These are phyloP conservation scores for Steinernema hermaphroditum DNA, from an alignment of 2,888 invertebrate species.

Conservation along the genomic window DNA sequence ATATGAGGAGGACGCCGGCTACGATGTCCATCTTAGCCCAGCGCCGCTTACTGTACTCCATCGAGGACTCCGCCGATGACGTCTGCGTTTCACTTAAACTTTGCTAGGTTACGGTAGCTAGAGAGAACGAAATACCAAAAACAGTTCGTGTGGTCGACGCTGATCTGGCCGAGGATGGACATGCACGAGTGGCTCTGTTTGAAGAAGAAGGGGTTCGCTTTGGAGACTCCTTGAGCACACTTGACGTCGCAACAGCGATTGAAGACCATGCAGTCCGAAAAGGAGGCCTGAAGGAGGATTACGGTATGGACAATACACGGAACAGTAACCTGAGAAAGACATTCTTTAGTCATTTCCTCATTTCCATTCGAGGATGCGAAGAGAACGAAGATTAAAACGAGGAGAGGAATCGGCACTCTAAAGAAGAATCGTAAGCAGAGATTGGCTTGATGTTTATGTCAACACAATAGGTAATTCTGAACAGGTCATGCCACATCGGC, in stretches of 20 bases:
- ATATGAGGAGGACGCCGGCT: slow-evolving; percentile 40
- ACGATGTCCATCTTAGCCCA: slow-evolving; percentile 42
- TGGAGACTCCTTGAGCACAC: slow-evolving; percentile 15
- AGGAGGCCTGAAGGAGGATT: slow-evolving; percentile 34
- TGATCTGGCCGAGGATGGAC: slow-evolving; percentile 43
- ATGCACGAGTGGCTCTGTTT: slow-evolving; percentile 41
- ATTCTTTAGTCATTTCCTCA: neutral
- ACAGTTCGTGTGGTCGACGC: slow-evolving; percentile 34
- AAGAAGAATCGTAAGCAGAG: too few species aligned
- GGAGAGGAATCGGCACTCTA: neutral
- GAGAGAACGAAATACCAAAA: slow-evolving; percentile 34
- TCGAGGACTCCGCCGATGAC: slow-evolving; percentile 8
- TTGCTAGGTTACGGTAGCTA: slow-evolving; percentile 30
- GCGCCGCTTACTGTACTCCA: neutral
- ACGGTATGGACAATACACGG: neutral
- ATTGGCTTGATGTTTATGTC: too few species aligned
- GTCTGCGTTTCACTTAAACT: slow-evolving; percentile 14
- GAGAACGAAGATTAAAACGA: neutral
- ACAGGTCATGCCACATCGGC: too few species aligned
- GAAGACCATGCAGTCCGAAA: slow-evolving; percentile 40
- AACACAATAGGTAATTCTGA: too few species aligned
- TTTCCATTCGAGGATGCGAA: neutral
- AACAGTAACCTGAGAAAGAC: neutral
- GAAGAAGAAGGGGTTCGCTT: neutral
- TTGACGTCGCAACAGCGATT: slow-evolving; percentile 42